Conservation (phyloP, 1,140 invertebrate genomes). For the Muscidifurax raptorellus region DNA sequence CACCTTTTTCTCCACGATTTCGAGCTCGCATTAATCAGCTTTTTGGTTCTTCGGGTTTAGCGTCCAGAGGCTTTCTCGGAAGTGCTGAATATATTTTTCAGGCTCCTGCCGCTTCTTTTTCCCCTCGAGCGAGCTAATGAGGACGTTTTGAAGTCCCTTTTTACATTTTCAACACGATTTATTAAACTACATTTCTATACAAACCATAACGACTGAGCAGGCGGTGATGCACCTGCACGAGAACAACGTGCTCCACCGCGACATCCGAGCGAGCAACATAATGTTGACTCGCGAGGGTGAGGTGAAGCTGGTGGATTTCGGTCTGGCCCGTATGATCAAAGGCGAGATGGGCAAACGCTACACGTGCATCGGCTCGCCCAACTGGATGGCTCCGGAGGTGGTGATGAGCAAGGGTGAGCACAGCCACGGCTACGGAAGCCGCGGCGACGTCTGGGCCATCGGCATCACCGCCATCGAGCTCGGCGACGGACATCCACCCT, state of each 20-base stretch:
- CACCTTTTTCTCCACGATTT: background rate
- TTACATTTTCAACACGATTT: no score
- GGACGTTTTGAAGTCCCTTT: background rate
- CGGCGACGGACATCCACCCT: slow-evolving; percentile 90
- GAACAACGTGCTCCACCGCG: slow-evolving; percentile 90
- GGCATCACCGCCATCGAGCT: slow-evolving; percentile 95
- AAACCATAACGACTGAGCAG: slow-evolving; percentile 74
- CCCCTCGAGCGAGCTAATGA: background rate
- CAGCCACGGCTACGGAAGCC: slow-evolving; percentile 80
- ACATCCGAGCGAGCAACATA: slow-evolving; percentile 91
- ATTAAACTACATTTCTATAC: no score
- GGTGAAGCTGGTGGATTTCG: slow-evolving; percentile 90
- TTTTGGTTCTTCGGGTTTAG: background rate
- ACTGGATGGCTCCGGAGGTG: slow-evolving; percentile 95
- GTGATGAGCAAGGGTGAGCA: slow-evolving; percentile 73
- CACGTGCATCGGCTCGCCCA: slow-evolving; percentile 90
- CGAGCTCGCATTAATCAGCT: background rate
- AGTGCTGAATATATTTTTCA: background rate
- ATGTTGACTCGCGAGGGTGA: slow-evolving; percentile 88
- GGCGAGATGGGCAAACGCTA: slow-evolving; percentile 82
- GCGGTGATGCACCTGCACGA: slow-evolving; percentile 88
- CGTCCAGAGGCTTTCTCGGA: background rate
- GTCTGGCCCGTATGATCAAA: slow-evolving; percentile 86
- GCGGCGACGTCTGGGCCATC: slow-evolving; percentile 92
- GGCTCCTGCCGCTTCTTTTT: background rate